Base-by-base conservation (phyloP, 2,797 vertebrate species). In the Anniella stebbinsi region DNA sequence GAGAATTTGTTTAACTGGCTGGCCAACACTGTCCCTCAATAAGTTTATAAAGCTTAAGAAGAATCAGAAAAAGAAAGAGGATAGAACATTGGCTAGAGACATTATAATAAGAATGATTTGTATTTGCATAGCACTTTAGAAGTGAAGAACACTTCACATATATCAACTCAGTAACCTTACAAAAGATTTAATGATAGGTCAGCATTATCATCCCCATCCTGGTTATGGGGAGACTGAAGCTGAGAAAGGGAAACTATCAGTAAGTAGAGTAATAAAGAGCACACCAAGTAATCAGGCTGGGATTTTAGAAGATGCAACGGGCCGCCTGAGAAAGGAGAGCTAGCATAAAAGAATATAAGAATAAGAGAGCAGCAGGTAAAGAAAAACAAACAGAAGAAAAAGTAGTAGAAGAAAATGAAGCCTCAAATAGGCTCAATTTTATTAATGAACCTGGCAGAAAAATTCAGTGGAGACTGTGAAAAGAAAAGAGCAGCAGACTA, bases 141-240 rank as follows among this genome's bases (percentile, higher is more conserved):
- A 41, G 9, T 0, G 0, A 78, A 48, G 41, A 78, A 33, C 60
- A 78, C 10, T 87, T 48, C 75, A 87, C 38, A 80, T 36, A 51
- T 33, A 78, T 78, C 69, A 76, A 36, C 60, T 69, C 15, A 5
- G 21, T 87, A 69, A 87, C 80, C 60, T 80, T 78, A 78, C 41
- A 87, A 33, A 60, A 87, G 41, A 6, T 25, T 67, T 78, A 66
- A 87, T 48, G 30, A n/a, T 78, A 87, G 45, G 75, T 67, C 86
- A 87, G 33, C 15, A 28, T 77, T 67, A 48, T 63, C 21, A 77
- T 38, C 10, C 23, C n/a, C 41, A 57, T 54, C 73, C 23, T 25
- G 84, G n/a, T 51, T 69, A 70, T 73, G 48, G 23, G 33, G n/a
- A 6, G 48, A 73, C 69, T 57, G 84, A 72, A 54, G 21, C 5